Evolutionary conservation across 2,888 invertebrate species (phyloP).

Genomic region (Nipponacmea schrenckii): DNA sequence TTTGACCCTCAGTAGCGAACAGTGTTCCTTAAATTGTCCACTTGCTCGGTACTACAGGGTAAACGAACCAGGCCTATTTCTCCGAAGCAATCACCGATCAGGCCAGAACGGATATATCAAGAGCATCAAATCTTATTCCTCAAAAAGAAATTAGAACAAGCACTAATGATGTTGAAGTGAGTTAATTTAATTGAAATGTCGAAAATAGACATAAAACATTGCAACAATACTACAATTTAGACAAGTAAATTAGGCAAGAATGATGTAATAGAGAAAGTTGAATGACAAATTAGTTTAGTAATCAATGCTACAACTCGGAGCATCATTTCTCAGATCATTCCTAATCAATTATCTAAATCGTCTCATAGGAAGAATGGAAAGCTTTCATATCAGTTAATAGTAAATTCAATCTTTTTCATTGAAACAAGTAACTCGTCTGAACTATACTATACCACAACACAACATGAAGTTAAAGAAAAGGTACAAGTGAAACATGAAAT

Average conservation of each 20-base stretch:
- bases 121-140: too few relatives aligned
- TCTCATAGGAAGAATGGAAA: too few relatives aligned
- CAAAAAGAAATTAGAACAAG: not conserved
- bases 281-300: not conserved
- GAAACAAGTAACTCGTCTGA: too few relatives aligned
- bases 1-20: constrained; percentile 62
- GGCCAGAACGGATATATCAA: not conserved
- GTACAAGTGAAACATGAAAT: too few relatives aligned
- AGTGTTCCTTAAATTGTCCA: constrained; percentile 44
- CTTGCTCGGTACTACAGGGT: constrained; percentile 67
- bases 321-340: not conserved
- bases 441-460: too few relatives aligned
- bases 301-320: constrained; percentile 1
- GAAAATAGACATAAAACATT: not conserved
- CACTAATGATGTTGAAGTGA: not conserved
- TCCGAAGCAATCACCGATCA: not conserved
- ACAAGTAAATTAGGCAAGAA: constrained; percentile 1
- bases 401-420: too few relatives aligned
- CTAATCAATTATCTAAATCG: too few relatives aligned
- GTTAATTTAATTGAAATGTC: constrained; percentile 4
- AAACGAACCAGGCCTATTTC: constrained; percentile 42
- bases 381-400: too few relatives aligned
- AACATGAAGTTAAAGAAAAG: too few relatives aligned
- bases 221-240: not conserved
- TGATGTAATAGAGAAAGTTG: too few relatives aligned